These are phyloP conservation scores for Hymenochirus boettgeri DNA, from an alignment of 2,113 vertebrate species.

Conservation along the genomic window DNA sequence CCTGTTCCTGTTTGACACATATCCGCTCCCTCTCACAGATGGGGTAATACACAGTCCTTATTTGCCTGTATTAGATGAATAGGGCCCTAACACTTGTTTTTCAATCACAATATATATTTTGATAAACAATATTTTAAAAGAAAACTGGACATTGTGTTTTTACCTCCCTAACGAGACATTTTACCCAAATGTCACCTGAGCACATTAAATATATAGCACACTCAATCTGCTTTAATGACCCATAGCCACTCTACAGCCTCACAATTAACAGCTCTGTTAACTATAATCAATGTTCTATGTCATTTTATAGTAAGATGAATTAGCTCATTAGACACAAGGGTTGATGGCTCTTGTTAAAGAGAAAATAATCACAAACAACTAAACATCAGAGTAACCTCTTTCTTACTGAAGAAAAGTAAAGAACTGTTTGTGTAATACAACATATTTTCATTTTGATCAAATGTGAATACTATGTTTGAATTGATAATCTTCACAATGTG, in stretches of 20 bases:
- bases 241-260: not conserved
- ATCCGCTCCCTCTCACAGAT: too few relatives aligned
- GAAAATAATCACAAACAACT: conserved; percentile 8
- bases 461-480: too few relatives aligned
- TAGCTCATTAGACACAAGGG: conserved; percentile 18
- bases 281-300: conserved; percentile 28
- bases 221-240: conserved; percentile 25
- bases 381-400: conserved; percentile 5
- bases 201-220: not conserved
- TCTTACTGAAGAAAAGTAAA: not conserved
- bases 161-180: not conserved
- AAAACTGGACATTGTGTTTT: too few relatives aligned
- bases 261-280: conserved; percentile 32
- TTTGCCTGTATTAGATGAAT: too few relatives aligned
- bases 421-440: not conserved
- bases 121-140: too few relatives aligned
- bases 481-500: too few relatives aligned
- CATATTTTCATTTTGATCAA: too few relatives aligned
- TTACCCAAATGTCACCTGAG: not conserved
- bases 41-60: too few relatives aligned
- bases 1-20: too few relatives aligned
- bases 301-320: conserved; percentile 28
- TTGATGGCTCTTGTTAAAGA: conserved; percentile 22
- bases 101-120: too few relatives aligned
- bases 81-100: too few relatives aligned